Evolutionary conservation across 2,113 vertebrate species (phyloP).

Genomic region (Trematocara macrostoma): DNA sequence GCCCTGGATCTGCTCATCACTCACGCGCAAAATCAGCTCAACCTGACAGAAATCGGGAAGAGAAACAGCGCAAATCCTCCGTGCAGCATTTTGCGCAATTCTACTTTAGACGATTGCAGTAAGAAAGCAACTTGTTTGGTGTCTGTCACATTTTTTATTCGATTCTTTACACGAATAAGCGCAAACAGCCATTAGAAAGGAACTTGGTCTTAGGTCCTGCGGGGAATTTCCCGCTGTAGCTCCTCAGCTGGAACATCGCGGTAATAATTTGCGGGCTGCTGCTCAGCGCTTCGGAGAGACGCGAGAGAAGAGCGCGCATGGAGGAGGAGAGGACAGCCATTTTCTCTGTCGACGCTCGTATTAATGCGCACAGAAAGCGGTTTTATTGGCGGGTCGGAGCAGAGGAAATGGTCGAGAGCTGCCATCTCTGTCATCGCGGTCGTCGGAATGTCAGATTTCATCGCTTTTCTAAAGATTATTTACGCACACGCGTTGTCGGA

Average conservation of each 20-base stretch:
- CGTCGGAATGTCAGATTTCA: background rate
- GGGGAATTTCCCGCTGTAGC: background rate
- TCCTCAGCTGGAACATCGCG: background rate
- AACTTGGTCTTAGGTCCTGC: background rate
- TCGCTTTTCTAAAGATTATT: background rate
- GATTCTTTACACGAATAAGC: background rate
- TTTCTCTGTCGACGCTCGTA: constrained; percentile 52
- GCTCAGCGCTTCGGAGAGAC: background rate
- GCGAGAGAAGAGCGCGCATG: constrained; percentile 5
- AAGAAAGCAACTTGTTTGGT: background rate
- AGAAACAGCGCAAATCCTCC: background rate
- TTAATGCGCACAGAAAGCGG: constrained; percentile 26
- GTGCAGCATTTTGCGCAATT: background rate
- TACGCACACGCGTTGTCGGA: background rate
- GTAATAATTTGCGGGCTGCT: background rate
- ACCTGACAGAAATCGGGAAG: background rate
- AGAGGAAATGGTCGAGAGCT: constrained; percentile 58
- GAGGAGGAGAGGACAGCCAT: constrained; percentile 58
- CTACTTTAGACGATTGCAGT: background rate
- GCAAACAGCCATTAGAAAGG: rapidly evolving
- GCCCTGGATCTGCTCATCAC: background rate
- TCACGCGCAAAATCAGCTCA: background rate
- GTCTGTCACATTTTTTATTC: background rate
- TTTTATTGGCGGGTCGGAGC: constrained; percentile 22
- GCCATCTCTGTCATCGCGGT: background rate